Base-by-base conservation (phyloP, 2,797 vertebrate species). In the Sebastiscus tertius region DNA sequence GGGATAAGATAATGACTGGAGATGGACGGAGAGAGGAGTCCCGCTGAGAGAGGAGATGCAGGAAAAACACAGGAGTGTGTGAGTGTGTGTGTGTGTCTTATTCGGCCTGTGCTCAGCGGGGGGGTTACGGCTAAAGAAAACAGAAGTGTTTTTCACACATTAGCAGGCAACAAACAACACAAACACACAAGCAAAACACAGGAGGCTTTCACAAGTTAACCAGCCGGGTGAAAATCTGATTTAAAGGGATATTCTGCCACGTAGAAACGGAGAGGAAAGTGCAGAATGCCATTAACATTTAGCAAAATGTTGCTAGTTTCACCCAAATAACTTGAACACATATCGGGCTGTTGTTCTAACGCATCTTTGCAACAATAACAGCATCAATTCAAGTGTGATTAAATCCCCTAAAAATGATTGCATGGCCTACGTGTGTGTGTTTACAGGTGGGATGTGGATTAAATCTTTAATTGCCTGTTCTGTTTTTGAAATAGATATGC, bases 1-100 rank as follows among this genome's bases (percentile, higher is more conserved):
- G n/a, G 74, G 85, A 89, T 87, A 77, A 92, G 92, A 91, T 91
- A 89, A 87, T 91, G 87, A 85, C 80, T 82, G 85, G 75, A 87
- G 90, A 88, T 80, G 81, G 86, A 89, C 13, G 13, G 59, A 77
- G 81, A 86, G 36, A 65, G 79, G 66, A 56, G 29, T 62, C 87
- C 85, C 72, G 86, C 90, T 80, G 91, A 72, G 90, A 83, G 83
- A 85, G 58, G 60, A 85, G 77, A 91, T 69, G 84, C 73, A 86
- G 76, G 31, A 77, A 66, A 62, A 90, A 86, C 65, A 82, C 59
- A 46, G 6, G 55, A 36, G 59, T 63, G 75, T 33, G 67, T 60
- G 68, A 39, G 72, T 54, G 77, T 68, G 75, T 58, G 73, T 70
- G 65, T 79, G 66, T 70, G 34, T 73, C 29, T 52, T 84, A 29